Percentiles rank a stretch among this genome's conserved stretches.
Conservation (phyloP, 92 coral and sea anemone genomes). For the Micromussa lordhowensis region DNA sequence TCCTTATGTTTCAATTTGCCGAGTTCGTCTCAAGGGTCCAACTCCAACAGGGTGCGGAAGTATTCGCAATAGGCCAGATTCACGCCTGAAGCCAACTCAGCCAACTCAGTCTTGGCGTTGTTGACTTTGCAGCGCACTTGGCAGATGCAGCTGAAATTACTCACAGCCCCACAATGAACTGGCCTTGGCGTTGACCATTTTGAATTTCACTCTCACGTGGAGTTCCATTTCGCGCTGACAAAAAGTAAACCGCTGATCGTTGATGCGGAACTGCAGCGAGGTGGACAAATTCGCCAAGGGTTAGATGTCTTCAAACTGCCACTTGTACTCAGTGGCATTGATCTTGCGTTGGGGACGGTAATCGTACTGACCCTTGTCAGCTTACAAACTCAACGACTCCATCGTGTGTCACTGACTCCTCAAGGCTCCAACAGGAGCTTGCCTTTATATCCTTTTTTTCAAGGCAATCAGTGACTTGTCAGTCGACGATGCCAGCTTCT, state of each 20-base stretch:
- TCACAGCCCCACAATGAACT: background rate
- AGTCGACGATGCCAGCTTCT: no score
- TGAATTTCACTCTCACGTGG: background rate
- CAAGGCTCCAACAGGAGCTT: no score
- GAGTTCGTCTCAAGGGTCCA: background rate
- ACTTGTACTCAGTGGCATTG: background rate
- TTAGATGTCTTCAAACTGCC: background rate
- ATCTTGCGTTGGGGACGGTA: background rate
- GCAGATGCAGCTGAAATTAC: background rate
- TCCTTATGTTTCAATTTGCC: background rate
- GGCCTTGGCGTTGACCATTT: background rate
- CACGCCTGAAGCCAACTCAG: background rate
- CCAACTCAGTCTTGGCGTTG: slow-evolving; percentile 3
- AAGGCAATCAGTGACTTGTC: no score
- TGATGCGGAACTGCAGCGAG: background rate
- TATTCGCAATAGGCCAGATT: background rate
- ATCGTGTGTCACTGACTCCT: no score
- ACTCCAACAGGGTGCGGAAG: background rate
- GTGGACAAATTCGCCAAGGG: background rate
- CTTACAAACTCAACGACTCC: background rate
- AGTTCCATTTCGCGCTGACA: background rate
- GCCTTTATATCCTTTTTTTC: no score
- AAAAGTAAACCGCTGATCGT: background rate
- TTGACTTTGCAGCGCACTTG: slow-evolving; percentile 1
- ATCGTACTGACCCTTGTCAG: background rate